Evolutionary conservation across 1,140 invertebrate genomes (phyloP), one percentile per base, ranked within the genome.

Genomic region (Drosophila rufa): DNA sequence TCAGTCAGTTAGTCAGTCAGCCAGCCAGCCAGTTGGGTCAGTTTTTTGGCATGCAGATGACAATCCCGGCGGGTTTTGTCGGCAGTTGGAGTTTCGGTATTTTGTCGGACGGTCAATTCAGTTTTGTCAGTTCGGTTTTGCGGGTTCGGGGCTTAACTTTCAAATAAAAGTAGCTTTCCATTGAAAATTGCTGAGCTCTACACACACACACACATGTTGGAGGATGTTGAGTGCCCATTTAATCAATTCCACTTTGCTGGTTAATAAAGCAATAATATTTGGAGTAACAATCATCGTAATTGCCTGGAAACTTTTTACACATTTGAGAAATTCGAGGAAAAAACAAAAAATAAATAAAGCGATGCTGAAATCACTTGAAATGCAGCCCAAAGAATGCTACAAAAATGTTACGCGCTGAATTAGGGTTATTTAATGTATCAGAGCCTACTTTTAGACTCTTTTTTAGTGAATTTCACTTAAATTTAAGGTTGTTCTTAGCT

Each of bases 11-110:
- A 33, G 33, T 46, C 19, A 38, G 42, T 19, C 22, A 36, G 3
- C 17, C 42, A 22, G 48, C 30, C 51, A 53, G 30, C 38, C 51
- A 50, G 22, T 65, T 70, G 56, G 51, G 67, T 67, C 42, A 60
- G 56, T 77, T 75, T 55, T 70, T 74, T 43, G 65, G 50, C 50
- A 73, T 60, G 68, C 75, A 79, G 77, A 77, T 77, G 74, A 65
- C 53, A 75, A 60, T 76, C 42, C 65, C 36, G 17, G 12, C 2
- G 42, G 40, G 42, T 33, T 65, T 68, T 40, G 51, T 55, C 7
- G 51, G 33, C 33, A 17, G 17, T 53, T 12, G 4, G n/a, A 30
- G 47, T 45, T 64, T 40, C 36, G 27, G 15, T 47, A 27, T 48
- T 17, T 36, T 43, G 11, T 53, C n/a, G 19, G 51, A 40, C 53